Percentiles rank a stretch among this genome's conserved stretches.
These are phyloP conservation scores for Ichneumoninae sp. DNA, from an alignment of 2,888 invertebrate species.

Conservation along the genomic window DNA sequence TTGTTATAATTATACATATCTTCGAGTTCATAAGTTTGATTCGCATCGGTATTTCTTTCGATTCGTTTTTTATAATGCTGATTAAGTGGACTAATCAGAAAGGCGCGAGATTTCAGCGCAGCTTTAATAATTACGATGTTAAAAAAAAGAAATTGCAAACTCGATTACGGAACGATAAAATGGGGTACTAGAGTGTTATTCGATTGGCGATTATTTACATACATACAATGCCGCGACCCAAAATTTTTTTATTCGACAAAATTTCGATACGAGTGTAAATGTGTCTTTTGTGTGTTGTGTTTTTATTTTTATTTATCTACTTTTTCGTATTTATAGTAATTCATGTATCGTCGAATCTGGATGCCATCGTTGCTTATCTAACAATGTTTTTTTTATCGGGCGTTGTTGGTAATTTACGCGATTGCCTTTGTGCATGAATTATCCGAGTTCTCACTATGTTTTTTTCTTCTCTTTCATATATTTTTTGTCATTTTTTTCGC, in stretches of 20 bases:
- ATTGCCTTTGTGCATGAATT: slow-evolving; percentile 76
- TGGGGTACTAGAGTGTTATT: slow-evolving; percentile 52
- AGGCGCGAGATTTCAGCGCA: slow-evolving; percentile 7
- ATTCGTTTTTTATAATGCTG: slow-evolving; percentile 30
- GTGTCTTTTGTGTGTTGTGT: slow-evolving; percentile 33
- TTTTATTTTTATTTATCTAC: slow-evolving; percentile 22
- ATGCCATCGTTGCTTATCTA: slow-evolving; percentile 64
- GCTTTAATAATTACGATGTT: slow-evolving; percentile 21
- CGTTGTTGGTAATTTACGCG: slow-evolving; percentile 73
- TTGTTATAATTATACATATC: slow-evolving; percentile 51
- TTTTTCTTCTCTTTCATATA: slow-evolving; percentile 27
- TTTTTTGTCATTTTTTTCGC: slow-evolving; percentile 1
- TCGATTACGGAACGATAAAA: slow-evolving; percentile 56
- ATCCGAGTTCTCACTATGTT: slow-evolving; percentile 69
- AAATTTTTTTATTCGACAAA: slow-evolving; percentile 55
- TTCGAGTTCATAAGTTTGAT: slow-evolving; percentile 58
- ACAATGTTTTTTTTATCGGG: slow-evolving; percentile 58
- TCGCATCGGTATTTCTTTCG: slow-evolving; percentile 40
- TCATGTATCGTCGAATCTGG: slow-evolving; percentile 54
- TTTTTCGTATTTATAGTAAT: slow-evolving; percentile 22
- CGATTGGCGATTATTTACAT: slow-evolving; percentile 71
- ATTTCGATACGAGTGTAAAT: slow-evolving; percentile 53
- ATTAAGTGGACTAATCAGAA: slow-evolving; percentile 27
- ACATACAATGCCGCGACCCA: slow-evolving; percentile 69
- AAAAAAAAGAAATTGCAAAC: slow-evolving; percentile 50